Evolutionary conservation across 2,797 vertebrate species (phyloP).

Genomic region (Lacerta bilineata): DNA sequence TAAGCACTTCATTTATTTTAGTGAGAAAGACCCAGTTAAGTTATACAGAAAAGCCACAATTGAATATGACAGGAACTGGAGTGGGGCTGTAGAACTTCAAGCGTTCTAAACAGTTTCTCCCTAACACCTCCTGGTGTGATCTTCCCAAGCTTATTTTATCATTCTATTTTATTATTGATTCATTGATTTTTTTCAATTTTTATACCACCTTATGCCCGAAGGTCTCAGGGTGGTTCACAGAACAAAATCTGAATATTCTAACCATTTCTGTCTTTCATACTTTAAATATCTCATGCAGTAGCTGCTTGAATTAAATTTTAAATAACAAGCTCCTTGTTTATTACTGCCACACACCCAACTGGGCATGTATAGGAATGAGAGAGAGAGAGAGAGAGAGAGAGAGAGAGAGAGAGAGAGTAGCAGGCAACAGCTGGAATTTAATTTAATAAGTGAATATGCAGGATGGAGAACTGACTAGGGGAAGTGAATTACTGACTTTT

Average conservation of each 20-base stretch:
- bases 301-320: constrained; percentile 11
- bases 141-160: background rate
- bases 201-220: too few species aligned
- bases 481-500: constrained; percentile 68
- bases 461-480: constrained; percentile 61
- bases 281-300: constrained; percentile 29
- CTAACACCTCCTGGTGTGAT: background rate
- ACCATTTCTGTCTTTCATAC: constrained; percentile 28
- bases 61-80: background rate
- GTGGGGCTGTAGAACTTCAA: background rate
- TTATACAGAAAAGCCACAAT: background rate
- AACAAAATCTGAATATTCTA: background rate
- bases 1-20: background rate
- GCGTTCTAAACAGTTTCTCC: background rate
- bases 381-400: background rate
- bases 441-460: constrained; percentile 69
- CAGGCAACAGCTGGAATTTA: constrained; percentile 67
- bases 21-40: background rate
- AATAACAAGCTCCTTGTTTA: constrained; percentile 38
- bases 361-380: background rate
- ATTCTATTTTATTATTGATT: too few species aligned
- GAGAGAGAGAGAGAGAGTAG: constrained; percentile 34
- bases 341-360: constrained; percentile 11
- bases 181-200: too few species aligned
- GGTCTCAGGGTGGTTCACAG: too few species aligned